A percentile compares a stretch with the other conserved stretches of the same genome.
Evolutionary conservation across 2,797 vertebrate species (phyloP).

Genomic region (Graptemys geographica): DNA sequence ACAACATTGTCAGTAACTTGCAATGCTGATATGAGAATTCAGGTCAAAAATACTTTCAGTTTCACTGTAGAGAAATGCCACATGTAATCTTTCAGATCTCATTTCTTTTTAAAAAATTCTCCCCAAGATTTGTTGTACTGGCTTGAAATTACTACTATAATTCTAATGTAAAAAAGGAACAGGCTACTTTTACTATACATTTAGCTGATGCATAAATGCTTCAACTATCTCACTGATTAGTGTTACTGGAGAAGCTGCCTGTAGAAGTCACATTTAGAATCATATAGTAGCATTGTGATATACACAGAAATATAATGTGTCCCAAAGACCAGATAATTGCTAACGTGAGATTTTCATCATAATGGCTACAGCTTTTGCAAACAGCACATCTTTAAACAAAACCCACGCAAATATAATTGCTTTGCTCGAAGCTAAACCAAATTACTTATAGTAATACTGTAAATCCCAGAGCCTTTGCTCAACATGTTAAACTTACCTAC

Average conservation of each 20-base stretch:
- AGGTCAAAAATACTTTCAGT: background rate
- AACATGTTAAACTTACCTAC: background rate
- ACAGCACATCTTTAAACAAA: background rate
- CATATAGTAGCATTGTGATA: background rate
- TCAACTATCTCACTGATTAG: background rate
- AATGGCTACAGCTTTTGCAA: background rate
- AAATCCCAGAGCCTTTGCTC: background rate
- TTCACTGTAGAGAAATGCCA: conserved; percentile 31
- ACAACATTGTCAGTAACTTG: conserved; percentile 17
- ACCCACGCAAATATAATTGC: background rate
- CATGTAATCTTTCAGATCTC: conserved; percentile 17
- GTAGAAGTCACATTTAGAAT: background rate
- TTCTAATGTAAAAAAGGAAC: background rate
- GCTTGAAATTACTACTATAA: background rate
- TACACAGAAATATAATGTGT: background rate
- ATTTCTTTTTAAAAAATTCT: conserved; percentile 30
- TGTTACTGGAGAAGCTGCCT: background rate
- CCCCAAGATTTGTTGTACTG: background rate
- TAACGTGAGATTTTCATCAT: background rate
- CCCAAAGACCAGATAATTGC: background rate
- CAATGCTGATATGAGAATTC: background rate
- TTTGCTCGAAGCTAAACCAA: background rate
- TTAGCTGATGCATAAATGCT: background rate
- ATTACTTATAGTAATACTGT: background rate
- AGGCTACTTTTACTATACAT: background rate